Evolutionary conservation across 1,140 invertebrate species (phyloP), one percentile per base, ranked within the genome.

Genomic region (Bicyclus anynana): DNA sequence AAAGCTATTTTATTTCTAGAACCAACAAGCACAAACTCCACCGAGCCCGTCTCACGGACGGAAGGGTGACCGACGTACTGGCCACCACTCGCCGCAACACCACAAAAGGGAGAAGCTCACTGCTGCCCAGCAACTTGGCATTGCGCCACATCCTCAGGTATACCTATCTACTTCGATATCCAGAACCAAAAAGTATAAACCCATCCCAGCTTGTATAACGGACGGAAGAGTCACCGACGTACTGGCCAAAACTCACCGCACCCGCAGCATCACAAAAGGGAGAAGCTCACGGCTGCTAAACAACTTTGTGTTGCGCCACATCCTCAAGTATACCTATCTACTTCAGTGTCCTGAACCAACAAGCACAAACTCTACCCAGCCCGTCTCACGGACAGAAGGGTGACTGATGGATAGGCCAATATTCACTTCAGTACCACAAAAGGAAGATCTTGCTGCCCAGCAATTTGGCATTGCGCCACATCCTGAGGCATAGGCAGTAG

Each of bases 391-490:
- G 79, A 0, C 72, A 89, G 7, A 85, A 86, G 44, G 76, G 80
- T 1, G 83, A 86, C 35, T 60, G 84, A 5, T 72, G 86, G 2
- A 70, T 83, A 17, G 84, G 83, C 1, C 81, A 86, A 37, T 78
- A 84, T 54, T 86, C 85, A 0, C 81, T 82, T 9, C 77, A 84
- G 33, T 78, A 88, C 48, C 87, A 87, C 53, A 85, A 88, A 29
- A 68, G 84, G 23, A 85, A 89, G 63, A 87, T 88, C 40, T 79
- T 89, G 87, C 88, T 7, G 87, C 85, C 5, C 88, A 89, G 50
- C 87, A 89, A 58, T 70, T 89, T 42, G 87, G 87, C 20, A 83
- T 89, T 13, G 85, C 80, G 4, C 85, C 84, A 21, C 88, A 89
- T 61, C 87, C 86, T 12, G 87, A 89, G 74, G 84, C 85, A 67